These are phyloP conservation scores for Drosophila nr. perissopoda DNA, from an alignment of 2,888 invertebrate species.

Conservation along the genomic window DNA sequence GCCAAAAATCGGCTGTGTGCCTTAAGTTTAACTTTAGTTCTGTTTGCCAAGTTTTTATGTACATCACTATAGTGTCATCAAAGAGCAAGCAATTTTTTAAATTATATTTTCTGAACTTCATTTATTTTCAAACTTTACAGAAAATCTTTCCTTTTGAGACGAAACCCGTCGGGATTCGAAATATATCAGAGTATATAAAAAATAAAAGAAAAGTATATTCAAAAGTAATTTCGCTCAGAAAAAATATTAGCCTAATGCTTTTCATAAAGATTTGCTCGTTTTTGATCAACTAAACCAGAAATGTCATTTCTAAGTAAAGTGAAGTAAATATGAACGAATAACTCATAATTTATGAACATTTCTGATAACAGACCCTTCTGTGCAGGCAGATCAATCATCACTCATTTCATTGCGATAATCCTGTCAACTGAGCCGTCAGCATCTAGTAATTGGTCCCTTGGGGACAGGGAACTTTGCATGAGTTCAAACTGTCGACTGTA, in stretches of 20 bases:
- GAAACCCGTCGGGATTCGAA: not conserved
- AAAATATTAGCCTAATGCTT: not conserved
- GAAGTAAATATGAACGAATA: not conserved
- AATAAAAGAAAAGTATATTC: not conserved
- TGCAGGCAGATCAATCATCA: conserved; percentile 14
- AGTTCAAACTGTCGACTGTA: conserved; percentile 16
- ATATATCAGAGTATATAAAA: not conserved
- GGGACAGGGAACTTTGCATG: not conserved
- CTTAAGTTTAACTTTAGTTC: not conserved
- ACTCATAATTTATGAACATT: not conserved
- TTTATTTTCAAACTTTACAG: not conserved
- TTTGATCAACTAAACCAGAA: not conserved
- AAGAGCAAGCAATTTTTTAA: not conserved
- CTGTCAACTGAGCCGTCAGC: conserved; percentile 22
- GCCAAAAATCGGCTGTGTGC: not conserved
- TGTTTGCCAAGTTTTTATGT: not conserved
- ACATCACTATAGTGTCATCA: not conserved
- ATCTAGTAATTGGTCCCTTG: conserved; percentile 22
- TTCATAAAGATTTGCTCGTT: not conserved
- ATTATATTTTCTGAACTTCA: not conserved
- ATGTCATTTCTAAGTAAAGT: not conserved
- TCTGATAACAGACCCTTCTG: conserved; percentile 3
- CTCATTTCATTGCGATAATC: conserved; percentile 19
- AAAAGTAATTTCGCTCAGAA: not conserved
- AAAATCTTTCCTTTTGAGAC: no score